phyloP scores from a whole-genome alignment of 1,140 invertebrate species.

The Hyphantria cunea region DNA sequence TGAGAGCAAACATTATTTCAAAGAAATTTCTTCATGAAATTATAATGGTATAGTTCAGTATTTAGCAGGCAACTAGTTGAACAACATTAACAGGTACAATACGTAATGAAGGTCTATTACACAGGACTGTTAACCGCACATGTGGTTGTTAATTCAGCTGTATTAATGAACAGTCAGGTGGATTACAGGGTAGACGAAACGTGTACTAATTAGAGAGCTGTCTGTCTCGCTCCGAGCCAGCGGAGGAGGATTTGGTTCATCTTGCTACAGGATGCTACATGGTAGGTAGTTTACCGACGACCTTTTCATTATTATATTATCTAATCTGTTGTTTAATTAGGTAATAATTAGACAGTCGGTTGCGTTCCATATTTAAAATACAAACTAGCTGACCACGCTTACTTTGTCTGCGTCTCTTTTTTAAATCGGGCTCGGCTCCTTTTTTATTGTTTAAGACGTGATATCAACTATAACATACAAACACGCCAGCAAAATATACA shows the following conservation, averaged over 20 bases:
- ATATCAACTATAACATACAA: too few species aligned
- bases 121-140: slow-evolving; percentile 48
- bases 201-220: slow-evolving; percentile 62
- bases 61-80: neutral
- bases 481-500: too few species aligned
- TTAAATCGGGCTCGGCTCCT: too few species aligned
- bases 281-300: neutral
- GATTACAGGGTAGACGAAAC: slow-evolving; percentile 63
- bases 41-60: neutral
- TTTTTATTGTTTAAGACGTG: too few species aligned
- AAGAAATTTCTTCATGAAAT: too few species aligned
- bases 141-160: slow-evolving; percentile 63
- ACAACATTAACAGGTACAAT: neutral
- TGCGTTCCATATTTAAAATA: too few species aligned
- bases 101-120: slow-evolving; percentile 47
- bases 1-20: too few species aligned
- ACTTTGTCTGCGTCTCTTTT: too few species aligned
- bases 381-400: too few species aligned
- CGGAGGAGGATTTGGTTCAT: slow-evolving; percentile 10
- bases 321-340: slow-evolving; percentile 9
- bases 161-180: slow-evolving; percentile 71
- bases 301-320: slow-evolving; percentile 19
- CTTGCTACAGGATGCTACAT: slow-evolving; percentile 14
- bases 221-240: slow-evolving; percentile 25
- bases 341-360: too few species aligned